Evolutionary conservation across 2,888 invertebrate species (phyloP).

Genomic region (Dicranocentrus wangi): DNA sequence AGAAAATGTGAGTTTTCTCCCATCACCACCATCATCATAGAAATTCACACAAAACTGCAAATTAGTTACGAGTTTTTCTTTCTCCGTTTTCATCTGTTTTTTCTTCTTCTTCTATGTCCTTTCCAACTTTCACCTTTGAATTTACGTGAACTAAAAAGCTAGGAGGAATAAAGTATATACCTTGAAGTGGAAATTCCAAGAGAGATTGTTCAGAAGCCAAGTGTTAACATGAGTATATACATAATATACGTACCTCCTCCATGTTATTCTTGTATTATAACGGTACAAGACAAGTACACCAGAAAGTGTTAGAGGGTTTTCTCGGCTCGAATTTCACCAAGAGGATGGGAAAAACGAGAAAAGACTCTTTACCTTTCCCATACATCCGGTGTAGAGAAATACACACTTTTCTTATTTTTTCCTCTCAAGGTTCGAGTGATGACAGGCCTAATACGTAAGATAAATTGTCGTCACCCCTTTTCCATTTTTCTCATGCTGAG

Average conservation of each 20-base stretch:
- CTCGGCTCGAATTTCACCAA: neutral
- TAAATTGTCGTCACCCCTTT: conserved; percentile 41
- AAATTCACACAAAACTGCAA: conserved; percentile 29
- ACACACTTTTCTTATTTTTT: neutral
- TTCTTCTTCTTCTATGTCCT: neutral
- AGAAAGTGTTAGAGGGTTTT: neutral
- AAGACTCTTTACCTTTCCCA: conserved; percentile 2
- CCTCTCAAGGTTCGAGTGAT: conserved; percentile 22
- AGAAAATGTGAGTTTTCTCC: conserved; percentile 12
- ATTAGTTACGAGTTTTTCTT: conserved; percentile 22
- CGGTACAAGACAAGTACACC: no score
- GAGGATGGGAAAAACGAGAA: neutral
- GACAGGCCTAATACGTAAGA: conserved; percentile 52
- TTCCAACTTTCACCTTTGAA: neutral
- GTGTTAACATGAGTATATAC: neutral
- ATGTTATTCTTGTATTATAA: no score
- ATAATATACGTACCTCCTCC: no score
- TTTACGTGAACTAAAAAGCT: no score
- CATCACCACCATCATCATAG: conserved; percentile 14
- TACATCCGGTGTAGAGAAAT: no score
- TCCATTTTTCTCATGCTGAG: conserved; percentile 3
- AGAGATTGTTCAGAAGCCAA: neutral
- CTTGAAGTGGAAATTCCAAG: conserved; percentile 10
- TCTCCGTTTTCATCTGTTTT: conserved; percentile 5
- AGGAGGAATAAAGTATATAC: neutral